Evolutionary conservation across 2,113 vertebrate genomes (phyloP).

Genomic region (Epinephelus moara): DNA sequence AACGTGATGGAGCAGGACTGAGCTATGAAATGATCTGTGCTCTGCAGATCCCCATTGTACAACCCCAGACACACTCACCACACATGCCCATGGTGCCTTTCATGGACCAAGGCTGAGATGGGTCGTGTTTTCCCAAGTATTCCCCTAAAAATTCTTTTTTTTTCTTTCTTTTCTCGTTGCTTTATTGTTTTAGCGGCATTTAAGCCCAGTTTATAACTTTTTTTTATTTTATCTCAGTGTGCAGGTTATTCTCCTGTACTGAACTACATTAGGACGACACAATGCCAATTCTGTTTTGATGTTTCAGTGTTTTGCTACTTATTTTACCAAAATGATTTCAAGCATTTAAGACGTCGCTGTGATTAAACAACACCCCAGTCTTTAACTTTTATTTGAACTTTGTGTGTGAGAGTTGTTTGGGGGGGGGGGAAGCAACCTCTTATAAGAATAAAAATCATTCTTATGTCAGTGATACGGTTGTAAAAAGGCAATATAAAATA

Average conservation of each 20-base stretch:
- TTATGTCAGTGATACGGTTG: conserved; percentile 70
- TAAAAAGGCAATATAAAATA: conserved; percentile 78
- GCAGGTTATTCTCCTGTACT: conserved; percentile 42
- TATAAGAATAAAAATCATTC: conserved; percentile 59
- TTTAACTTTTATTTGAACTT: conserved; percentile 68
- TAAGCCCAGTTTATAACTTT: conserved; percentile 44
- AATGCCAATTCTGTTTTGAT: conserved; percentile 68
- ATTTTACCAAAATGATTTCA: conserved; percentile 72
- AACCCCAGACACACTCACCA: conserved; percentile 65
- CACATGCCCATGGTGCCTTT: conserved; percentile 48
- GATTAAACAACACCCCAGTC: conserved; percentile 25
- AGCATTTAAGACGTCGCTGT: conserved; percentile 34
- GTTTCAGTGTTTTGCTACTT: conserved; percentile 65
- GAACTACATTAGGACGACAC: conserved; percentile 41
- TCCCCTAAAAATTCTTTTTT: not conserved
- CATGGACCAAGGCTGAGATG: conserved; percentile 46
- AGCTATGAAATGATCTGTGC: conserved; percentile 16
- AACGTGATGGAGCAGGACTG: conserved; percentile 86
- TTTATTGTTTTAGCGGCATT: conserved; percentile 65
- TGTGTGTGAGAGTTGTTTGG: conserved; percentile 54
- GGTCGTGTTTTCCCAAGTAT: conserved; percentile 35
- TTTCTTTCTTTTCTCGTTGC: conserved; percentile 16
- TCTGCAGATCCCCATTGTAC: conserved; percentile 36
- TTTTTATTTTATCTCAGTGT: conserved; percentile 58
- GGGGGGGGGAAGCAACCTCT: conserved; percentile 40